These are phyloP conservation scores for Volucella zonaria DNA, from an alignment of 2,888 invertebrate species.

Conservation along the genomic window DNA sequence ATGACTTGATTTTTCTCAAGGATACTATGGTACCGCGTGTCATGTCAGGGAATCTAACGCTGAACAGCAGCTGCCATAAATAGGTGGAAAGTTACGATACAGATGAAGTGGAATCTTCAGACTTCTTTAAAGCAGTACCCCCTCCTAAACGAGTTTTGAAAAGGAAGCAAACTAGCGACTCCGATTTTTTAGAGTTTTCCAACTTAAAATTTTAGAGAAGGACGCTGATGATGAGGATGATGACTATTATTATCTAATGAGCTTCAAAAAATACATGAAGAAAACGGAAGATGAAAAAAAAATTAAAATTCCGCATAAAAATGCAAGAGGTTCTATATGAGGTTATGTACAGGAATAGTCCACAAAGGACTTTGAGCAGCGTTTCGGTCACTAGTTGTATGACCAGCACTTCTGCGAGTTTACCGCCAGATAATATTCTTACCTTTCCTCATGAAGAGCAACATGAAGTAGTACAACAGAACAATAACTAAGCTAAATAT, in stretches of 20 bases:
- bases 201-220: constrained; percentile 35
- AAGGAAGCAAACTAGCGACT: constrained; percentile 7
- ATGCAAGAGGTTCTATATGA: constrained; percentile 24
- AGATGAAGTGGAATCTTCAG: constrained; percentile 2
- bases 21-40: constrained; percentile 16
- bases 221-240: not conserved
- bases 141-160: constrained; percentile 5
- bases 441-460: too few relatives aligned
- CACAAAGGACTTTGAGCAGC: not conserved
- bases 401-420: too few relatives aligned
- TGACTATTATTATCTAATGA: too few relatives aligned
- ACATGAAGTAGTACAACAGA: too few relatives aligned
- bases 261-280: not conserved
- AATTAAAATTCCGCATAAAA: too few relatives aligned
- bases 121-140: constrained; percentile 1
- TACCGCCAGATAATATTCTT: too few relatives aligned
- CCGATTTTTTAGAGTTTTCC: not conserved
- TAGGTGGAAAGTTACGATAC: constrained; percentile 12
- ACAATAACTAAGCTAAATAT: too few relatives aligned
- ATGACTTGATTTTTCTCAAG: constrained; percentile 6
- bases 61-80: constrained; percentile 13
- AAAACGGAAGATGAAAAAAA: too few relatives aligned
- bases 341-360: not conserved
- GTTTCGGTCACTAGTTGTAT: not conserved
- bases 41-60: too few relatives aligned